phyloP scores from a whole-genome alignment of 2,797 vertebrate genomes.

The Taenioides sp. region DNA sequence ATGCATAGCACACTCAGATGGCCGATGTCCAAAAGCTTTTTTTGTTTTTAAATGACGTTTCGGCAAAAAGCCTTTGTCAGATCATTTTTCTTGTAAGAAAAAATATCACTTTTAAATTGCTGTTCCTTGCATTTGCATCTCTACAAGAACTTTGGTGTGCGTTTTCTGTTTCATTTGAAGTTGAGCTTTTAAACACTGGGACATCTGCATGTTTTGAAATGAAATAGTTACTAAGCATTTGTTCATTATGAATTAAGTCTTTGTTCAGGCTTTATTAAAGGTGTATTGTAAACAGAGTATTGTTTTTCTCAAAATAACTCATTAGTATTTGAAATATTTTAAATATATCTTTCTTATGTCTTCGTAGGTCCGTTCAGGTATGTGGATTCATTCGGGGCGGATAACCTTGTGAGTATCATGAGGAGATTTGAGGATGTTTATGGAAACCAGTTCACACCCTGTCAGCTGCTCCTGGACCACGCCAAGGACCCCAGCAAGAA shows the following conservation, averaged over 20 bases:
- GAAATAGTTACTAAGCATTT: neutral
- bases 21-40: no score
- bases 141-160: no score
- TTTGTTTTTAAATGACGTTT: no score
- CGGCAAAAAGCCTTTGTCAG: no score
- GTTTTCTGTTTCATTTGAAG: neutral
- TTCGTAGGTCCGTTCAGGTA: slow-evolving; percentile 84
- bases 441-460: slow-evolving; percentile 82
- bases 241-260: no score
- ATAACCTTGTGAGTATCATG: slow-evolving; percentile 81
- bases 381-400: slow-evolving; percentile 77
- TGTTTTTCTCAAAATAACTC: no score
- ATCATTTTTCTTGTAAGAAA: no score
- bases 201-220: neutral
- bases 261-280: no score
- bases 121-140: no score
- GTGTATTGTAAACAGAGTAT: no score
- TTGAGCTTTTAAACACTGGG: neutral
- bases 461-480: slow-evolving; percentile 84
- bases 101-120: no score
- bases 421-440: slow-evolving; percentile 81
- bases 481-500: slow-evolving; percentile 81
- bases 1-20: no score
- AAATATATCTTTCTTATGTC: neutral
- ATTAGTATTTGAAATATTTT: neutral